Evolutionary conservation across 2,113 vertebrate species (phyloP), one percentile per base, ranked within the genome.

Genomic region (Pteropus alecto): DNA sequence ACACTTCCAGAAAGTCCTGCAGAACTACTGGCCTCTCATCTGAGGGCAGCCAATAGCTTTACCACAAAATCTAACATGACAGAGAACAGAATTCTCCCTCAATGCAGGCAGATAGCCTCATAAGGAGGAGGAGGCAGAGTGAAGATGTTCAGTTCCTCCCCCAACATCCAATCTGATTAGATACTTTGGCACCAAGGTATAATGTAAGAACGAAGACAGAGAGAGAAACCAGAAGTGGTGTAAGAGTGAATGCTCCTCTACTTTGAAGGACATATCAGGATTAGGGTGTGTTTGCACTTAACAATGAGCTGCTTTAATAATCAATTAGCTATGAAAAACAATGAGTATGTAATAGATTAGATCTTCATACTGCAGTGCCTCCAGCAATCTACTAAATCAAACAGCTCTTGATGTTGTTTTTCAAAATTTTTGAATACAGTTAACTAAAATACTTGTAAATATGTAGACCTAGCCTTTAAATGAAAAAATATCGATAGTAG

Each of bases 331-430:
- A 24, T 33, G 28, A 73, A 78, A 77, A 38, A 10, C 51, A 65
- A 15, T 6, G 7, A 7, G 35, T 71, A 13, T 24, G 6, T 67
- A 35, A n/a, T 28, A 61, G 86, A 67, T 65, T 54, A 86, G 28
- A 58, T 33, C 15, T 67, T 15, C 8, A 61, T 15, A 19, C 2
- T 24, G 22, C 2, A 11, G 41, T 48, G 18, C 26, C 8, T 87
- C 48, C 33, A 70, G 5, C 18, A 70, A 85, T 61, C n/a, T n/a
- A 73, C 65, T 81, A 58, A 95, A 71, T 54, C 60, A 79, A 83
- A 88, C 5, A 93, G 28, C 1, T 46, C 12, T 38, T 28, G 3
- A n/a, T 46, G 48, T 3, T 63, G 21, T 68, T 78, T 92, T 86
- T 26, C n/a, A 63, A 61, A 28, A 46, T 6, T 56, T n/a, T 79